A percentile compares a stretch with the other conserved stretches of the same genome.
Conservation (phyloP, 2,888 invertebrate genomes). For the Thymelicus acteon region DNA sequence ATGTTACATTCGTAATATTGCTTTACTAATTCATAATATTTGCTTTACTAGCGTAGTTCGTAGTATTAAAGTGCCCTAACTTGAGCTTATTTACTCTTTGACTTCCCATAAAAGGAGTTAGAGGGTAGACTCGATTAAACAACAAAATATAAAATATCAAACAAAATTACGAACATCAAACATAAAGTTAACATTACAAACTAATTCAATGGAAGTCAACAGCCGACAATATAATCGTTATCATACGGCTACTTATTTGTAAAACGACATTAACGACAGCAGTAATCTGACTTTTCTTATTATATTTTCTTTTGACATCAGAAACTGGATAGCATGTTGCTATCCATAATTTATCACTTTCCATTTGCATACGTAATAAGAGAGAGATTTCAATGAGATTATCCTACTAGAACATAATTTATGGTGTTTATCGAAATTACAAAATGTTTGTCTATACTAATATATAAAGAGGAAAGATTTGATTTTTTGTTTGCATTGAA, state of each 20-base stretch:
- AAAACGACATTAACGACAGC: slow-evolving; percentile 21
- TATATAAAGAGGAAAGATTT: too few relatives aligned
- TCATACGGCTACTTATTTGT: slow-evolving; percentile 24
- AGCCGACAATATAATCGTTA: slow-evolving; percentile 21
- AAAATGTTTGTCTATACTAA: slow-evolving; percentile 28
- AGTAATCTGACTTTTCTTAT: slow-evolving; percentile 14
- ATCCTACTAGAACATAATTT: slow-evolving; percentile 38
- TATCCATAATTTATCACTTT: slow-evolving; percentile 33
- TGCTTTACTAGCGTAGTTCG: too few relatives aligned
- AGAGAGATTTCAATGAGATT: slow-evolving; percentile 25
- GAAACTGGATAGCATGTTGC: slow-evolving; percentile 16
- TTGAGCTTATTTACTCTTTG: too few relatives aligned
- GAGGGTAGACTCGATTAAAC: too few relatives aligned
- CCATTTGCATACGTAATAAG: slow-evolving; percentile 37
- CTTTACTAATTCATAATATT: too few relatives aligned
- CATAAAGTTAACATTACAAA: too few relatives aligned
- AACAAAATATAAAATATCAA: too few relatives aligned
- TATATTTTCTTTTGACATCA: slow-evolving; percentile 32
- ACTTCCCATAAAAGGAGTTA: too few relatives aligned
- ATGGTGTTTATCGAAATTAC: slow-evolving; percentile 36
- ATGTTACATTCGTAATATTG: too few relatives aligned
- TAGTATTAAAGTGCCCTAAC: too few relatives aligned
- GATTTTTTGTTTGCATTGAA: too few relatives aligned
- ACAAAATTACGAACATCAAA: too few relatives aligned
- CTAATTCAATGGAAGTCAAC: neutral